Evolutionary conservation across 2,888 invertebrate genomes (phyloP).

Genomic region (Allolobophora icterica): DNA sequence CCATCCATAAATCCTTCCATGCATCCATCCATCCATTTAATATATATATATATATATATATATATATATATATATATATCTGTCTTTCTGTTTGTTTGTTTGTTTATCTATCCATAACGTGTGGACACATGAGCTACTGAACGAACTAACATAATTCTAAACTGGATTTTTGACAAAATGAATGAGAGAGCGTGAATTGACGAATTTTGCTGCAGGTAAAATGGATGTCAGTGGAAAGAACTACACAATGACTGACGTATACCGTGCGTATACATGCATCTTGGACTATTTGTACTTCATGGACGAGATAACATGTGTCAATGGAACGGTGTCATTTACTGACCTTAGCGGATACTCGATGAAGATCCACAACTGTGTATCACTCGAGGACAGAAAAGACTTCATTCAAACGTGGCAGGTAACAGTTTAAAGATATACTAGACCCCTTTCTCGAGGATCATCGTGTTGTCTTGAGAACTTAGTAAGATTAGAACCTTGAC

Average conservation of each 20-base stretch:
- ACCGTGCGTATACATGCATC: constrained; percentile 33
- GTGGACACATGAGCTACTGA: too few species aligned
- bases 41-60: too few species aligned
- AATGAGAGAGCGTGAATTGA: neutral
- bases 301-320: constrained; percentile 37
- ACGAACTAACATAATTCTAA: too few species aligned
- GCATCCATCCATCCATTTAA: rapidly evolving
- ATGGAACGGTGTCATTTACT: constrained; percentile 36
- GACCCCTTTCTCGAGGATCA: too few species aligned
- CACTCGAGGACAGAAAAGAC: constrained; percentile 37
- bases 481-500: too few species aligned
- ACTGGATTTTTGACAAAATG: too few species aligned
- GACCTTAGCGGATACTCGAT: constrained; percentile 37
- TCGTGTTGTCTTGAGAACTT: too few species aligned
- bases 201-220: neutral
- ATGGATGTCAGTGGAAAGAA: neutral
- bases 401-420: constrained; percentile 43
- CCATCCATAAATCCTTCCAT: too few species aligned
- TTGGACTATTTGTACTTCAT: constrained; percentile 26
- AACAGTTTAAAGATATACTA: neutral
- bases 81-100: too few species aligned
- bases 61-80: too few species aligned
- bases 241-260: neutral
- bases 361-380: constrained; percentile 23
- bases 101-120: neutral